Evolutionary conservation across 2,797 vertebrate genomes (phyloP), one percentile per base, ranked within the genome.

Genomic region (Arctocebus calabarensis): DNA sequence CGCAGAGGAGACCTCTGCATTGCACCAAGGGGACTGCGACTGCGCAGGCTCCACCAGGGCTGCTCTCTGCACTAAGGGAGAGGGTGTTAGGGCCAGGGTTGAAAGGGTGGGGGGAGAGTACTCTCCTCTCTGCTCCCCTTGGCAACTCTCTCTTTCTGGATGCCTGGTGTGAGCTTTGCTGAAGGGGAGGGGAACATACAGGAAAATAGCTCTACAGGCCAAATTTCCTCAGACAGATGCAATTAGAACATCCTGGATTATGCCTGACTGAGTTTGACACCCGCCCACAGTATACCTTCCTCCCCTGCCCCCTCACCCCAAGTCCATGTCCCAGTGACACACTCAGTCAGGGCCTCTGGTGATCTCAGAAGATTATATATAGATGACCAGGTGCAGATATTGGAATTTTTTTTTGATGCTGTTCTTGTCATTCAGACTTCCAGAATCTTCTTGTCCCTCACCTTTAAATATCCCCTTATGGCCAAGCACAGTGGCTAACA

Each of bases 221-320:
- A 92, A 27, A 27, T 89, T 96, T 82, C 20, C 62, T 91, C 84
- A 59, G 68, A 71, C 40, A 90, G 66, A 78, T 84, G 84, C 52
- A 84, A 27, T 83, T n/a, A 87, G 70, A 94, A 68, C 22, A 75
- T 66, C 29, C 29, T 43, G 75, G 52, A 16, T 66, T 61, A n/a
- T 74, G 3, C 27, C 62, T 40, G 40, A 32, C 20, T 0, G 8
- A 32, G 52, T 75, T 32, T 68, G 64, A 73, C 71, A 55, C n/a
- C 22, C 0, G 0, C 37, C 22, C 43, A 43, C 37, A 23, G 11
- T n/a, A 13, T 40, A 43, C 70, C 29, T 43, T 11, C 40, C 25
- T n/a, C 29, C 27, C 62, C 64, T 68, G 64, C 17, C 9, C 1
- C 13, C 13, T 64, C 6, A 19, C 13, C 22, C 17, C 7, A 78